Evolutionary conservation across 2,888 invertebrate genomes (phyloP), one percentile per base, ranked within the genome.

Genomic region (Agrotis exclamationis): DNA sequence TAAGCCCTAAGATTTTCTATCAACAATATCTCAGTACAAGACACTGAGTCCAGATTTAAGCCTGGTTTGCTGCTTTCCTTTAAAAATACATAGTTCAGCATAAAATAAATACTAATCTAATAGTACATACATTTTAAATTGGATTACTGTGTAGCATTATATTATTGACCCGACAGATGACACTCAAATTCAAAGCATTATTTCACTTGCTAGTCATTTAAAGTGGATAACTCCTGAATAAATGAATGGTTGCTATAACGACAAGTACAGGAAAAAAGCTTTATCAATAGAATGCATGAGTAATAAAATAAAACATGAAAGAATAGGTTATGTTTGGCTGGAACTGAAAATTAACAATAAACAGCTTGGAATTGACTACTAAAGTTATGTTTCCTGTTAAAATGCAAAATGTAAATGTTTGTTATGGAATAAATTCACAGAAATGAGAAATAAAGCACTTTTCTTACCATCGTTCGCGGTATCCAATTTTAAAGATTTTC

Each of bases 401-500:
- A 39, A 45, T 44, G 13, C 18, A 2, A 47, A 1, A 1, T 57
- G 0, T 13, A 1, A 3, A 2, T 13, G 2, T 57, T 48, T 58
- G 1, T 1, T 3, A 18, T 0, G 9, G 5, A 1, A 20, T 22
- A 44, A 39, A 44, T 24, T 47, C 3, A 51, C 0, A 4, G 4
- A n/a, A 69, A 54, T 67, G 14, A 16, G 1, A 67, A 50, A 48
- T 14, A 22, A 16, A 48, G 54, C n/a, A 76, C 66, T 73, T n/a
- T 72, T 88, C 93, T 96, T 95, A 99, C 99, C 99, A 96, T 99
- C 98, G 71, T 97, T 96, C 64, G 97, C 98, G 0, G 97, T 97
- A 90, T 98, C 97, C 86, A 99, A 96, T 94, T 98, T 98, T 63
- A 98, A 92, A 0, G 97, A 97, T 93, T 97, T 97, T 68, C 98